Conservation (phyloP, 2,888 invertebrate species). For the Allolobophora icterica region DNA sequence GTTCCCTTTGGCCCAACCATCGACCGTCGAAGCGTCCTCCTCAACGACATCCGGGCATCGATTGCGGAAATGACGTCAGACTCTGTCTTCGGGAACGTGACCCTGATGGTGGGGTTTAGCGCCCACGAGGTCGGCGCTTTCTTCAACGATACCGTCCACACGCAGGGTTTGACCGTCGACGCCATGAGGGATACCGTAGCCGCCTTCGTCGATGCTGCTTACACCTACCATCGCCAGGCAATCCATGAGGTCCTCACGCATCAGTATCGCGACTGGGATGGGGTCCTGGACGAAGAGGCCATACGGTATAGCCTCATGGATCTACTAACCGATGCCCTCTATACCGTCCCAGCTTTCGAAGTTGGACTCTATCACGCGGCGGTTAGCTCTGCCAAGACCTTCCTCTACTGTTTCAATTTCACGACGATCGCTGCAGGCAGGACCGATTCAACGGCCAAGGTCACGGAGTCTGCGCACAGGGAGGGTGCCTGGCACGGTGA, state of each 20-base stretch:
- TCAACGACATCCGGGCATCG: slow-evolving; percentile 39
- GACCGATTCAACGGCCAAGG: neutral
- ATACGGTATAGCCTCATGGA: slow-evolving; percentile 85
- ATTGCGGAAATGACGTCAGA: slow-evolving; percentile 24
- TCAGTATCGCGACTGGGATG: slow-evolving; percentile 89
- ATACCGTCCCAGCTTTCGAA: slow-evolving; percentile 82
- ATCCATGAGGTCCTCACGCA: slow-evolving; percentile 91
- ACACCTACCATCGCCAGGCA: slow-evolving; percentile 90
- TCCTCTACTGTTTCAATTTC: slow-evolving; percentile 69
- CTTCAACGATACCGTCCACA: slow-evolving; percentile 49
- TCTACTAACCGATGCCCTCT: slow-evolving; percentile 71
- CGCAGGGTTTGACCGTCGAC: slow-evolving; percentile 51
- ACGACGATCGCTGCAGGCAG: neutral
- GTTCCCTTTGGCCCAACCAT: slow-evolving; percentile 56
- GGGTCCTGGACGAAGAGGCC: slow-evolving; percentile 74
- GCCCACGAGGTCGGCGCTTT: neutral
- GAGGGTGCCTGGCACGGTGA: slow-evolving; percentile 58
- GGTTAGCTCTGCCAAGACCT: slow-evolving; percentile 67
- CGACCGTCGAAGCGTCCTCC: slow-evolving; percentile 45
- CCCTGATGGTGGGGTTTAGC: slow-evolving; percentile 54
- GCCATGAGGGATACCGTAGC: slow-evolving; percentile 74
- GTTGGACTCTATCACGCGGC: slow-evolving; percentile 85
- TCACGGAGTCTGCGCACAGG: slow-evolving; percentile 55
- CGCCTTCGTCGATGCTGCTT: slow-evolving; percentile 85
- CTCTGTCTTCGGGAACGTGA: slow-evolving; percentile 25